A percentile compares a stretch with the other conserved stretches of the same genome.
Conservation (phyloP, 2,113 vertebrate species). For the Leptocoma aspasia region DNA sequence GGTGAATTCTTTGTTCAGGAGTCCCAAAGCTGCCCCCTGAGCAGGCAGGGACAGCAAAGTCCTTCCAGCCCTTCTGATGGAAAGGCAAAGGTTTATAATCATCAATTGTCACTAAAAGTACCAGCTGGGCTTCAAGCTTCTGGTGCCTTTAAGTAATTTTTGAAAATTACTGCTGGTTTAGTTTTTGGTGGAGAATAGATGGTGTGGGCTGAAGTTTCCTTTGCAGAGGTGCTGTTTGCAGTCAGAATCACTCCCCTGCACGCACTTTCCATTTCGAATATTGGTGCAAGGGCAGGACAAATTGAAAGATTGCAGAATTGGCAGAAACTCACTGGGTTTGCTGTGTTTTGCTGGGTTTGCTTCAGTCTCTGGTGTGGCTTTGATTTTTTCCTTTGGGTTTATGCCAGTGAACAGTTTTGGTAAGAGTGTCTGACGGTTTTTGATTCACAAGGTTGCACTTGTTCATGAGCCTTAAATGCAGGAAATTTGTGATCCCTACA, state of each 20-base stretch:
- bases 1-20: neutral
- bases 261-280: neutral
- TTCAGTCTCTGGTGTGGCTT: neutral
- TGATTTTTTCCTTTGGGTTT: neutral
- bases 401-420: neutral
- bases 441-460: neutral
- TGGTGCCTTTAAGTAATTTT: neutral
- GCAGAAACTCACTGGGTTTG: neutral
- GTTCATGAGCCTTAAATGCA: neutral
- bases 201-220: neutral
- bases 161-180: neutral
- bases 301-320: neutral
- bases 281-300: neutral
- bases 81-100: neutral
- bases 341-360: too few relatives aligned
- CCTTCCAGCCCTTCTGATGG: neutral
- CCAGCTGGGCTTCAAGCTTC: neutral
- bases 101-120: neutral
- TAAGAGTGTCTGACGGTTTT: neutral
- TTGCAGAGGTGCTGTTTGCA: neutral
- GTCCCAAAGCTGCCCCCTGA: neutral
- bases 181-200: neutral
- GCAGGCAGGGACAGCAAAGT: slow-evolving; percentile 8
- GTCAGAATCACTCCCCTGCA: neutral
- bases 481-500: neutral